Evolutionary conservation across 2,888 invertebrate genomes (phyloP).

Genomic region (Megastigmus dorsalis): DNA sequence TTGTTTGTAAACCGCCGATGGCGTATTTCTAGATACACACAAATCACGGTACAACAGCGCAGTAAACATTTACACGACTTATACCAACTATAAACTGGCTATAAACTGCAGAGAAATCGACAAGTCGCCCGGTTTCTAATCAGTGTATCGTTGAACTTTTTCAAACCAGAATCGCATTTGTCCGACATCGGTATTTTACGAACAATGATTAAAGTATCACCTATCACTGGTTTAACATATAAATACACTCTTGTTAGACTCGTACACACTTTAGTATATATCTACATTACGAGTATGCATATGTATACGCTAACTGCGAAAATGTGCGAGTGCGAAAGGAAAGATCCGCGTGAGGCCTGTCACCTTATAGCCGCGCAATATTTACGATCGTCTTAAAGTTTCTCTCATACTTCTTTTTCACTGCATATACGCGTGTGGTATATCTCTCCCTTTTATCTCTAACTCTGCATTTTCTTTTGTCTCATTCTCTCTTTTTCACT

Average conservation of each 20-base stretch:
- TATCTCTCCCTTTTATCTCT: not conserved
- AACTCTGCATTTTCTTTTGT: not conserved
- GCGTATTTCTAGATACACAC: too few species aligned
- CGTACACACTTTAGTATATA: not conserved
- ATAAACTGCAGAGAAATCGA: too few species aligned
- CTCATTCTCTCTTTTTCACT: not conserved
- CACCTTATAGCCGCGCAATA: slow-evolving; percentile 14
- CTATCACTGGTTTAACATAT: not conserved
- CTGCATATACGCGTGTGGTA: not conserved
- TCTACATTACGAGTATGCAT: not conserved
- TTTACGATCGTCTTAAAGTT: slow-evolving; percentile 34
- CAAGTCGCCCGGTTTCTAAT: not conserved
- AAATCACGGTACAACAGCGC: too few species aligned
- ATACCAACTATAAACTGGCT: too few species aligned
- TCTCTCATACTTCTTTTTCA: not conserved
- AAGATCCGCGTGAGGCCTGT: slow-evolving; percentile 13
- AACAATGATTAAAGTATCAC: not conserved
- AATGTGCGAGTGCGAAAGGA: too few species aligned
- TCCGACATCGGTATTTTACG: not conserved
- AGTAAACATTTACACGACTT: too few species aligned
- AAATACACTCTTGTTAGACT: not conserved
- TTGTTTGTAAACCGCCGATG: too few species aligned
- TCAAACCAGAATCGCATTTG: not conserved
- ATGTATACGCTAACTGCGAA: too few species aligned
- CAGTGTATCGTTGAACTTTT: not conserved